A percentile compares a stretch with the other conserved stretches of the same genome.
Conservation (phyloP, 2,888 invertebrate species). For the Cordilura impudica region DNA sequence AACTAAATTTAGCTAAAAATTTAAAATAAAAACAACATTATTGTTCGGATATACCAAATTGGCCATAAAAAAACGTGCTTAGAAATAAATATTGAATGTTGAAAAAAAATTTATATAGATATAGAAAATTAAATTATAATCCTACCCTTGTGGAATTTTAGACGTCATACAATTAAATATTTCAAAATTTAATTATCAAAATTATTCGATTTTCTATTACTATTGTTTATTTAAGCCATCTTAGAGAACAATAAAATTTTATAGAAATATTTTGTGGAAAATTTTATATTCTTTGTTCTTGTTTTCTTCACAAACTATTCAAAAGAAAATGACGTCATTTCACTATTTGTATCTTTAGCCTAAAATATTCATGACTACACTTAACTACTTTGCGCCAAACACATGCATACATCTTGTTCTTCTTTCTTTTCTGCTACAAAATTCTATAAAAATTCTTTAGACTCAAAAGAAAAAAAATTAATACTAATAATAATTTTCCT, state of each 20-base stretch:
- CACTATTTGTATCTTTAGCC: not conserved
- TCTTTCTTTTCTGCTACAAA: too few relatives aligned
- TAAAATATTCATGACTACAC: not conserved
- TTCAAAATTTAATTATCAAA: not conserved
- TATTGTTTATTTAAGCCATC: not conserved
- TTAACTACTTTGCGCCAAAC: not conserved
- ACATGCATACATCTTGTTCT: not conserved
- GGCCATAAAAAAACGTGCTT: conserved; percentile 39
- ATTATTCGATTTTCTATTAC: not conserved
- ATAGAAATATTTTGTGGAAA: not conserved
- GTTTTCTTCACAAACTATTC: not conserved
- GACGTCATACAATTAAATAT: not conserved
- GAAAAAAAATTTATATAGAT: not conserved
- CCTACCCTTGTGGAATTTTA: not conserved
- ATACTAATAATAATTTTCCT: not conserved
- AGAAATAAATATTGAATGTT: conserved; percentile 27
- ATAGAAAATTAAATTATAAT: not conserved
- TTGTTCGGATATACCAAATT: conserved; percentile 22
- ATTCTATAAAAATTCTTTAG: too few relatives aligned
- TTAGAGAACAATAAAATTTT: not conserved
- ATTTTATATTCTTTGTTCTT: not conserved
- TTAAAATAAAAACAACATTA: conserved; percentile 26
- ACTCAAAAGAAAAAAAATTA: too few relatives aligned
- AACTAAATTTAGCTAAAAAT: conserved; percentile 53
- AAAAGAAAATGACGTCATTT: conserved; percentile 29